Conservation (phyloP, 92 coral and sea anemone genomes). For the Montipora capitata region DNA sequence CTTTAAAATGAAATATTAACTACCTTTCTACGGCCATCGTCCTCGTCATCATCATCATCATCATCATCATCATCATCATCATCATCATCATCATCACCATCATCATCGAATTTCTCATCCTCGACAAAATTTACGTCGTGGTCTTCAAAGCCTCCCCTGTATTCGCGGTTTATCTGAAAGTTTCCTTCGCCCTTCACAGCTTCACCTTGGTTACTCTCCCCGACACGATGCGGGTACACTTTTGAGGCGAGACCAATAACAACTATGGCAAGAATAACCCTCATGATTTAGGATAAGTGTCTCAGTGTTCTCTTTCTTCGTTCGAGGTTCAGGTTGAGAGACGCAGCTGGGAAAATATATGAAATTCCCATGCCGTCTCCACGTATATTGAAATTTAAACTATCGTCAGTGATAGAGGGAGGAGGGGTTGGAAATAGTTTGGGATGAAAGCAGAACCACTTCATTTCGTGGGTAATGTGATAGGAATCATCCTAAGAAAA, state of each 20-base stretch:
- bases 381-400: too few relatives aligned
- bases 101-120: background rate
- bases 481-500: too few relatives aligned
- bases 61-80: background rate
- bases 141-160: background rate
- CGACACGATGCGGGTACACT: background rate
- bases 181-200: background rate
- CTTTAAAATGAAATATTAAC: too few relatives aligned
- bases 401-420: too few relatives aligned
- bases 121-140: background rate
- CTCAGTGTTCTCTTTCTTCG: background rate
- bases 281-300: conserved; percentile 1
- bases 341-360: too few relatives aligned
- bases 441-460: too few relatives aligned
- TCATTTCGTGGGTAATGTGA: too few relatives aligned
- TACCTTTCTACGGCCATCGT: background rate
- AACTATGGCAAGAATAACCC: background rate
- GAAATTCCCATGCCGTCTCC: too few relatives aligned
- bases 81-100: background rate
- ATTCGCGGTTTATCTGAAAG: background rate
- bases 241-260: background rate
- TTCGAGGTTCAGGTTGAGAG: background rate
- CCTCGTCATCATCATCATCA: conserved; percentile 26
- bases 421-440: too few relatives aligned
- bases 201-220: background rate